Conservation (phyloP, 1,140 invertebrate species). For the Pogonus chalceus region DNA sequence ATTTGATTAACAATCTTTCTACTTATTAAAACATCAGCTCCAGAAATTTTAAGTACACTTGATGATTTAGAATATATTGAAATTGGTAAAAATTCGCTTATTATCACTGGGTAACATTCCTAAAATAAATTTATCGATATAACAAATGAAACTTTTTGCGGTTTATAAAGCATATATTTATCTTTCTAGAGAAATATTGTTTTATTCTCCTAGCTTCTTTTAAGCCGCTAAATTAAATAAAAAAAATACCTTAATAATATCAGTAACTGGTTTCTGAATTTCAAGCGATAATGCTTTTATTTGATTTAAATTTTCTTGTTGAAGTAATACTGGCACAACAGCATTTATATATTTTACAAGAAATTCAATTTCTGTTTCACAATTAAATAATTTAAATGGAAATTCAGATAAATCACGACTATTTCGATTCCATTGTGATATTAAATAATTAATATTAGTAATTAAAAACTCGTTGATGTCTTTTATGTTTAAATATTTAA, state of each 20-base stretch:
- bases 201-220: too few relatives aligned
- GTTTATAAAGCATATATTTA: too few relatives aligned
- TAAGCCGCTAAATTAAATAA: too few relatives aligned
- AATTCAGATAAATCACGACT: conserved; percentile 15
- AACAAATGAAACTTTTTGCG: too few relatives aligned
- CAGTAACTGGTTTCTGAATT: conserved; percentile 24
- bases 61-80: conserved; percentile 4
- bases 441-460: conserved; percentile 33
- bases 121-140: background rate
- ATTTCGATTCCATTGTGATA: conserved; percentile 23
- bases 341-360: conserved; percentile 31
- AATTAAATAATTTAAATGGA: conserved; percentile 33
- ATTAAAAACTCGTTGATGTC: conserved; percentile 28
- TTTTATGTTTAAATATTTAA: conserved; percentile 17
- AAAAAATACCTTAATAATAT: conserved; percentile 29
- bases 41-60: background rate
- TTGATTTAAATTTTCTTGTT: conserved; percentile 25
- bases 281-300: conserved; percentile 24
- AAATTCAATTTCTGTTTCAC: conserved; percentile 30
- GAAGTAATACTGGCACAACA: conserved; percentile 32
- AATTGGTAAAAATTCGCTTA: conserved; percentile 25
- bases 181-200: too few relatives aligned
- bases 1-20: background rate
- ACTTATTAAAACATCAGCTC: background rate
- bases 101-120: conserved; percentile 29